Evolutionary conservation across 1,140 invertebrate genomes (phyloP), one percentile per base, ranked within the genome.

Genomic region (Zelostemma sp.): DNA sequence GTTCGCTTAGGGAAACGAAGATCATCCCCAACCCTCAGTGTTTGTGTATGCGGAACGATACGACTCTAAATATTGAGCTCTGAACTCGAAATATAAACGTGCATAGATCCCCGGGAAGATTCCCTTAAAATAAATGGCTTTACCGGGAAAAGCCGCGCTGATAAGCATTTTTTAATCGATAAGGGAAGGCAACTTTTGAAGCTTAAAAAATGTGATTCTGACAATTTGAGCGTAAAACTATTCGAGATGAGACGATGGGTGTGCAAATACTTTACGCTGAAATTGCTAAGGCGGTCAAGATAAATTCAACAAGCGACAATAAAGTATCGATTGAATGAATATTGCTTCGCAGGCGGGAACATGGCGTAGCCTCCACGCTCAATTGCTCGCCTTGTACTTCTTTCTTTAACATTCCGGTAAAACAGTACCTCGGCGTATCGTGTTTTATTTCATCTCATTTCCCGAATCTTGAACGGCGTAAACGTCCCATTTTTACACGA

Each of bases 261-360:
- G 53, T 28, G 47, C 25, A 48, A 49, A 60, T 63, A 46, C 60
- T 69, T 69, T 43, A 63, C 45, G 56, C 38, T 69, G 59, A 69
- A 69, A 69, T 69, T 69, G 50, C 50, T 69, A 63, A 69, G 60
- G 66, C 66, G 66, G 66, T 69, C 66, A 69, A 69, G 60, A 69
- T 69, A 68, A 68, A 68, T 68, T 68, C 66, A 68, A 68, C 66
- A 68, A 68, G 66, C 66, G 66, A 68, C 66, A 68, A 63, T 68
- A 63, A 63, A 63, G 66, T 68, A 68, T 68, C 59, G 66, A 68
- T 68, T 68, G 48, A 63, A 63, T 63, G 59, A 68, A 68, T 68
- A 68, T 68, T 68, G 66, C 66, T 68, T 68, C 59, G 59, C 66
- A 59, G 63, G 51, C 60, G 43, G 47, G 51, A 59, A 61, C 49